Conservation (phyloP, 2,797 vertebrate species). For the Buphagus erythrorhynchus region DNA sequence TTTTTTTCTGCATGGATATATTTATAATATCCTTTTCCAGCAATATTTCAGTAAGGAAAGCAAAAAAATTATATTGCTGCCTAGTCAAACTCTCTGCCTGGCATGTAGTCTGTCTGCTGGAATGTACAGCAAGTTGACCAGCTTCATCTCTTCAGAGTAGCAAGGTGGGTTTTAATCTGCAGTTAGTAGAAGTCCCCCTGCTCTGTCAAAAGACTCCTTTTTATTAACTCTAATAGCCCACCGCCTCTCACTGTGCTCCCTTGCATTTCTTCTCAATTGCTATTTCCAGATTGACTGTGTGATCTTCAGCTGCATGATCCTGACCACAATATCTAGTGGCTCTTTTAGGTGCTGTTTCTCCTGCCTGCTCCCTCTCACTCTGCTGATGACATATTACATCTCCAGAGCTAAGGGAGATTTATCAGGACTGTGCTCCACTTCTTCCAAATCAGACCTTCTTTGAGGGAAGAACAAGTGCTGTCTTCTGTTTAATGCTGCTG, state of each 20-base stretch:
- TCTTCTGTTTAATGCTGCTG: neutral
- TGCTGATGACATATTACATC: neutral
- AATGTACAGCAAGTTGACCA: neutral
- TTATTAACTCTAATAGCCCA: neutral
- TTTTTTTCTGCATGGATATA: neutral
- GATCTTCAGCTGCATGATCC: neutral
- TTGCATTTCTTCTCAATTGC: neutral
- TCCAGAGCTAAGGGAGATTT: neutral
- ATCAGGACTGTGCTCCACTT: neutral
- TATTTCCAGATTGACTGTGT: neutral
- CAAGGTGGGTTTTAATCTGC: conserved; percentile 13
- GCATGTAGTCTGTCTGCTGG: neutral
- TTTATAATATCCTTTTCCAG: neutral
- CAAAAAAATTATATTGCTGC: neutral
- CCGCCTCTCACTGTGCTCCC: neutral
- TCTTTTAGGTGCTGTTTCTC: neutral
- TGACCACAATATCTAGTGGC: neutral
- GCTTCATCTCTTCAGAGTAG: neutral
- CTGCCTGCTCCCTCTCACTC: neutral
- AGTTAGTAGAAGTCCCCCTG: neutral
- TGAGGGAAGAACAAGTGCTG: neutral
- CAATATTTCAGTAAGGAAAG: neutral
- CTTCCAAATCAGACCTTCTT: neutral
- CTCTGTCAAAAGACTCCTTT: neutral
- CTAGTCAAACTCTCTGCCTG: neutral